Evolutionary conservation across 2,113 vertebrate species (phyloP).

Genomic region (Clupea harengus): DNA sequence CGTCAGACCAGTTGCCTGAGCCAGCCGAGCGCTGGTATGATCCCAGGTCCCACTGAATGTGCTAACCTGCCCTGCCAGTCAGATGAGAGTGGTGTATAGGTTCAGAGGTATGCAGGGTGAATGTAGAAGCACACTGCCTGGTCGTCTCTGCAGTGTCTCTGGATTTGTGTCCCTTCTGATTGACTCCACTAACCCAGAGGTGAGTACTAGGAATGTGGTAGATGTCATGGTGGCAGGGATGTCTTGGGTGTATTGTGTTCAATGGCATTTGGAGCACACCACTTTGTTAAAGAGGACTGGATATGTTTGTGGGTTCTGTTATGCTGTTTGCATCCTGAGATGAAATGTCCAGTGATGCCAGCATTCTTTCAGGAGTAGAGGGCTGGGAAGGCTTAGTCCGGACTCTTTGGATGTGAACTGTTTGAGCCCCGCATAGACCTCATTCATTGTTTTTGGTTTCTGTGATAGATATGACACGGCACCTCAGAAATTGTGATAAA

Average conservation of each 20-base stretch:
- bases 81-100: slow-evolving; percentile 65
- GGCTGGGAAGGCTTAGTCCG: neutral
- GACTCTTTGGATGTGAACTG: neutral
- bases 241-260: neutral
- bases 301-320: neutral
- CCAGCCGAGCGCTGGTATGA: slow-evolving; percentile 87
- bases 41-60: slow-evolving; percentile 80
- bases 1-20: slow-evolving; percentile 79
- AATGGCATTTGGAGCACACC: neutral
- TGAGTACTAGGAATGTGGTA: slow-evolving; percentile 14
- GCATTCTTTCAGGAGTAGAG: neutral
- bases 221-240: neutral
- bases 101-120: slow-evolving; percentile 9
- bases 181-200: neutral
- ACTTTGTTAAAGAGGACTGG: neutral
- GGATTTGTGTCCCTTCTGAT: neutral
- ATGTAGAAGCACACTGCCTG: neutral
- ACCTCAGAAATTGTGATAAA: neutral
- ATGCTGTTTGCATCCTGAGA: neutral
- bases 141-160: neutral
- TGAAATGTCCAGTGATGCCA: neutral
- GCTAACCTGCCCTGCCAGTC: slow-evolving; percentile 86
- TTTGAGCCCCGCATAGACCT: neutral
- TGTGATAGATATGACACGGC: neutral
- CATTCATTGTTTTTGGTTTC: neutral